Conservation (phyloP, 1,140 invertebrate species). For the Drosophila oshimai region DNA sequence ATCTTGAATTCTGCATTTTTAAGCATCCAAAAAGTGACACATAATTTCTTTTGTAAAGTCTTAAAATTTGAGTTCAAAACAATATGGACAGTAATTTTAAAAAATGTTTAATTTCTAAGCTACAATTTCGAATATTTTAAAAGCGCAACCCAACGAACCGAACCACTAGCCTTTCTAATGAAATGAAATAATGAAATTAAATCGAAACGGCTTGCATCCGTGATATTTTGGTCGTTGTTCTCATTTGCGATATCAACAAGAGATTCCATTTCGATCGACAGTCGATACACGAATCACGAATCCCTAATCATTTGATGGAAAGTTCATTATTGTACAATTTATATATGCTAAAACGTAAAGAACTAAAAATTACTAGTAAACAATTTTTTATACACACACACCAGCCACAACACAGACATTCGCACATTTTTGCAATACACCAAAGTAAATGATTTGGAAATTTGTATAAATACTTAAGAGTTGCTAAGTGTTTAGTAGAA, state of each 20-base stretch:
- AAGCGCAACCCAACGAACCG: not conserved
- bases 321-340: slow-evolving; percentile 47
- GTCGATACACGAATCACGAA: slow-evolving; percentile 48
- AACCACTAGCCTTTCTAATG: slow-evolving; percentile 1
- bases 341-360: slow-evolving; percentile 36
- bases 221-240: slow-evolving; percentile 57
- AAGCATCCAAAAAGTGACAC: too few species aligned
- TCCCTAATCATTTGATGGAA: slow-evolving; percentile 31
- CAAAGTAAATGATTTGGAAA: slow-evolving; percentile 50
- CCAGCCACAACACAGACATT: slow-evolving; percentile 29
- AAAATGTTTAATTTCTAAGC: too few species aligned
- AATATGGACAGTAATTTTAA: too few species aligned
- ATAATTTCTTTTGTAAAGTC: too few species aligned
- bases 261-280: slow-evolving; percentile 76
- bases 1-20: too few species aligned
- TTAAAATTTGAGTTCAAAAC: too few species aligned
- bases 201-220: slow-evolving; percentile 11
- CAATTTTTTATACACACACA: slow-evolving; percentile 61
- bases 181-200: not conserved
- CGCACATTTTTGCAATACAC: slow-evolving; percentile 70
- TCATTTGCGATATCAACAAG: slow-evolving; percentile 83
- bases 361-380: slow-evolving; percentile 36
- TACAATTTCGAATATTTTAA: too few species aligned
- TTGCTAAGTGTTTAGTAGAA: slow-evolving; percentile 10
- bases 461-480: slow-evolving; percentile 39